These are phyloP conservation scores for Cacoxenus indagator DNA, from an alignment of 2,888 invertebrate species.

Conservation along the genomic window DNA sequence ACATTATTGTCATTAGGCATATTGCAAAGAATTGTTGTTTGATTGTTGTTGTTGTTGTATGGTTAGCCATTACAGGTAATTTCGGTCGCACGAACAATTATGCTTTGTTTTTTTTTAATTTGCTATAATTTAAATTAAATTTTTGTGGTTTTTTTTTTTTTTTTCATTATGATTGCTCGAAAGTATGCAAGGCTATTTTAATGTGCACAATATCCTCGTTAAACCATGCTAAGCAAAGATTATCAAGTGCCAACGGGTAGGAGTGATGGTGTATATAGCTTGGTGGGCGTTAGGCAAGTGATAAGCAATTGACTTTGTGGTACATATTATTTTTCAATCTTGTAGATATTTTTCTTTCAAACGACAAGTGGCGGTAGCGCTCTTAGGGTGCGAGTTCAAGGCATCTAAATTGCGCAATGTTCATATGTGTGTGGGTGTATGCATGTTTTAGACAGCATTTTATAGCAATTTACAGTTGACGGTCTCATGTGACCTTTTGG, in stretches of 20 bases:
- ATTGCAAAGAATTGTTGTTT: not conserved
- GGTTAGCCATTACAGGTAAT: constrained; percentile 12
- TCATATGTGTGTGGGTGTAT: not conserved
- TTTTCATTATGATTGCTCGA: constrained; percentile 2
- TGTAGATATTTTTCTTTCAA: constrained; percentile 8
- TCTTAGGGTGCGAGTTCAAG: no score
- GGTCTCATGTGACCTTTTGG: not conserved
- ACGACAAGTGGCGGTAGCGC: no score
- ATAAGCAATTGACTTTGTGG: constrained; percentile 1
- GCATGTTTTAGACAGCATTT: not conserved
- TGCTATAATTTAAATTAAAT: constrained; percentile 17
- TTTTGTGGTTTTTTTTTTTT: not conserved
- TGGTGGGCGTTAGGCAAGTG: not conserved
- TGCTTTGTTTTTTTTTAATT: not conserved
- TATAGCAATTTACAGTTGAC: not conserved
- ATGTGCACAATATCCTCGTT: not conserved
- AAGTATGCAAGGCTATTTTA: not conserved
- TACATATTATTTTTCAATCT: constrained; percentile 1
- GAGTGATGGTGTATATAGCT: not conserved
- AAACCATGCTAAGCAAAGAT: not conserved
- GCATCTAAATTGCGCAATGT: no score
- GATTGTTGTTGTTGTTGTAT: not conserved
- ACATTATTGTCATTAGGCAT: not conserved
- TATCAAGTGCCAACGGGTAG: no score
- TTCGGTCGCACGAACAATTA: not conserved